Evolutionary conservation across 2,888 invertebrate species (phyloP), one percentile per base, ranked within the genome.

Genomic region (Ophion slaviceki): DNA sequence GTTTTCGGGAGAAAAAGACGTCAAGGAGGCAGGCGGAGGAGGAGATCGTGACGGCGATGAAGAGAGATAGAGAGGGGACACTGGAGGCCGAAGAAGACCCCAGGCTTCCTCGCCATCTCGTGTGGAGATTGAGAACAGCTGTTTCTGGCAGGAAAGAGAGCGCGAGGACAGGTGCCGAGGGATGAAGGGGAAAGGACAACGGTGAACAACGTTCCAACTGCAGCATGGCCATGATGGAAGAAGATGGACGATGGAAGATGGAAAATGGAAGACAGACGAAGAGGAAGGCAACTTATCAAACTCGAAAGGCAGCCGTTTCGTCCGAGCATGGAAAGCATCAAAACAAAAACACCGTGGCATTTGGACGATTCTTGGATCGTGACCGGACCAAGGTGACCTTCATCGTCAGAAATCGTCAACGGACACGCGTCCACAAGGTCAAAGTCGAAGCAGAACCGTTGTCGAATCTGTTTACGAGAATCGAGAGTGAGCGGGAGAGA

Each of bases 1-100:
- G 80, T 66, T 71, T 70, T 40, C 66, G 59, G 45, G 45, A 75
- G 28, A 75, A 57, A 24, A 40, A 28, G 47, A 75, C 45, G 62
- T 62, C 36, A 3, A 61, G 11, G 24, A 62, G 11, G 11, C 8
- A 62, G 11, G 40, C n/a, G 36, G n/a, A 36, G n/a, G 59, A 61
- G 59, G 59, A 36, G 57, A 40, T 5, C 28, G 36, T 17, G 67
- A 40, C 57, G 14, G 32, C 10, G 36, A 5, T 0, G 20, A 24
- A 20, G 36, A 47, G 45, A 40, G 45, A 45, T 4, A 17, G 24
- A 74, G 28, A 24, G 17, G 62, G 14, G 20, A 40, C 17, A 40
- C 40, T 45, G 40, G 40, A 20, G 40, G 40, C 40, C 71, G 57
- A 36, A 71, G 32, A 8, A 40, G 7, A 40, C 40, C 40, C 40